Conservation (phyloP, 2,113 vertebrate species). For the Lepisosteus oculatus region DNA sequence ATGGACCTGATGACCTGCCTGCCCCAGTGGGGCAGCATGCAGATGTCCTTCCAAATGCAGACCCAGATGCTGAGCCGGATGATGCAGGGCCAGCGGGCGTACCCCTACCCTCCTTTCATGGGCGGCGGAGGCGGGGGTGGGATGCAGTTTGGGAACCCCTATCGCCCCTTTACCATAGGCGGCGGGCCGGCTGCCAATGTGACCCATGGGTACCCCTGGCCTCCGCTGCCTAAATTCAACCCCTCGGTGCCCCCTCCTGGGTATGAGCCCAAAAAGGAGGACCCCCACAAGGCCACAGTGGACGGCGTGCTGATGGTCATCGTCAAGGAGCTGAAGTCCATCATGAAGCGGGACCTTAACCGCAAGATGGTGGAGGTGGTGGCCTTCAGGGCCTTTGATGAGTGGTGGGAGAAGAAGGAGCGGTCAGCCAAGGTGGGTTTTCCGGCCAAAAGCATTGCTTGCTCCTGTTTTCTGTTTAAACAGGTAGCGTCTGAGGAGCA, state of each 20-base stretch:
- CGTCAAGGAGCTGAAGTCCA: conserved; percentile 96
- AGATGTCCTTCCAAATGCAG: conserved; percentile 99
- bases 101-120: conserved; percentile 81
- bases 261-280: conserved; percentile 88
- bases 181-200: conserved; percentile 45
- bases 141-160: conserved; percentile 79
- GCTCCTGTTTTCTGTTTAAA: too few species aligned
- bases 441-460: too few species aligned
- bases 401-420: conserved; percentile 98
- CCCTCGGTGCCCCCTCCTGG: conserved; percentile 90
- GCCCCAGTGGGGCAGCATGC: conserved; percentile 88
- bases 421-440: conserved; percentile 83
- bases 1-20: conserved; percentile 88
- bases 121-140: conserved; percentile 43
- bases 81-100: conserved; percentile 83
- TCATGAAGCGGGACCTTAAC: conserved; percentile 98
- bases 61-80: conserved; percentile 97
- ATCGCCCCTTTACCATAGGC: conserved; percentile 73
- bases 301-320: conserved; percentile 92
- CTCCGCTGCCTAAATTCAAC: conserved; percentile 87
- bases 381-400: conserved; percentile 93
- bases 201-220: conserved; percentile 81
- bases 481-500: too few species aligned
- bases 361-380: conserved; percentile 98
- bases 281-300: conserved; percentile 93